Percentiles rank a stretch among this genome's conserved stretches.
phyloP scores from a whole-genome alignment of 2,113 vertebrate genomes.

The Mionectes macconnelli region DNA sequence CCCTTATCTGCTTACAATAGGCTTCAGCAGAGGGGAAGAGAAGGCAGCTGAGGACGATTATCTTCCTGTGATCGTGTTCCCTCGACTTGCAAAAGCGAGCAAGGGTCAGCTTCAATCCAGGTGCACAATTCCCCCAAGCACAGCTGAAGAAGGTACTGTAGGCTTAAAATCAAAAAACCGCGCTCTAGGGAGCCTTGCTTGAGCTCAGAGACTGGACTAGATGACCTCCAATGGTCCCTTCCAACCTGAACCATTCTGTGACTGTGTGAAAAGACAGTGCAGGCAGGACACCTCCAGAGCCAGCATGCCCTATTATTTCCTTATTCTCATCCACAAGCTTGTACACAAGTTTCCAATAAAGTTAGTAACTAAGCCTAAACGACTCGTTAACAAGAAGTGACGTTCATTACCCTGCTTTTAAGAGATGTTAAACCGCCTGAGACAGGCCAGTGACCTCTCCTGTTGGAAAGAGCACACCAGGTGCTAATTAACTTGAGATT shows the following conservation, averaged over 20 bases:
- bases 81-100: background rate
- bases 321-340: background rate
- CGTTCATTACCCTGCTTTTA: constrained; percentile 1
- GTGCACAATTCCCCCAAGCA: background rate
- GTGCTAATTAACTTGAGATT: constrained; percentile 25
- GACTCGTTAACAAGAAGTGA: background rate
- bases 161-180: background rate
- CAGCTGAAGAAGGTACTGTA: background rate
- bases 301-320: background rate
- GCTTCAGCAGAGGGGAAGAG: background rate
- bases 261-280: background rate
- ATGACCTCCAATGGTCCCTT: background rate
- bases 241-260: background rate
- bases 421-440: background rate
- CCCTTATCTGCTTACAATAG: background rate
- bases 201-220: background rate
- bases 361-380: background rate
- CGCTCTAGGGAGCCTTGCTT: background rate
- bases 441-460: background rate
- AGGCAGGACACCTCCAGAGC: background rate
- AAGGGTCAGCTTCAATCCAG: background rate
- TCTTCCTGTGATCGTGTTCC: background rate
- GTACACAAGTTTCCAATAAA: background rate
- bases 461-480: background rate
- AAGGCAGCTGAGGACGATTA: background rate